These are phyloP conservation scores for Euphydryas editha DNA, from an alignment of 2,888 invertebrate species.

Conservation along the genomic window DNA sequence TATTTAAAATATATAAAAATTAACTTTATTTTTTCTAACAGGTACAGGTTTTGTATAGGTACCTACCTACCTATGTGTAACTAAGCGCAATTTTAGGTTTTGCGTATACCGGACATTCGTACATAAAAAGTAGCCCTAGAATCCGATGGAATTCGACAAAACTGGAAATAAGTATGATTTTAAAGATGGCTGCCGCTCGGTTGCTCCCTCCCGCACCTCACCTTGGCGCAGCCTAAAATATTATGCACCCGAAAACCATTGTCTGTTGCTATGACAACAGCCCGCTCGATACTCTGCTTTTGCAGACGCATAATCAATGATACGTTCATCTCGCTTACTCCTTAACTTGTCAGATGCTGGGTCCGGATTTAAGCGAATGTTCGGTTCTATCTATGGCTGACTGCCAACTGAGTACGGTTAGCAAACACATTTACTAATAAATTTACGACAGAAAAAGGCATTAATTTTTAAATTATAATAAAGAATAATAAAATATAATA, in stretches of 20 bases:
- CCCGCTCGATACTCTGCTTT: constrained; percentile 76
- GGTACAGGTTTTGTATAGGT: too few relatives aligned
- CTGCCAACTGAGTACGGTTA: constrained; percentile 75
- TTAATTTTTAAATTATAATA: constrained; percentile 15
- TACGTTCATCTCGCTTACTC: constrained; percentile 78
- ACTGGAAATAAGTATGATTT: constrained; percentile 79
- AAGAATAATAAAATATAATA: constrained; percentile 10
- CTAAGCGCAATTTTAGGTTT: constrained; percentile 35
- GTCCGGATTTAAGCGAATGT: constrained; percentile 64
- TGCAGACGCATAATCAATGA: constrained; percentile 67
- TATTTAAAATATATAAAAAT: background rate
- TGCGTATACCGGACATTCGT: constrained; percentile 49
- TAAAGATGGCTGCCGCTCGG: constrained; percentile 80
- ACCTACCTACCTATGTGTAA: background rate
- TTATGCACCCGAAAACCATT: constrained; percentile 84
- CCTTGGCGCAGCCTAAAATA: constrained; percentile 81
- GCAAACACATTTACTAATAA: constrained; percentile 58
- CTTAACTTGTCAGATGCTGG: constrained; percentile 66
- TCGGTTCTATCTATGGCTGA: constrained; percentile 73
- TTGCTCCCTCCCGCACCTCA: constrained; percentile 61
- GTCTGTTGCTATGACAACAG: constrained; percentile 82
- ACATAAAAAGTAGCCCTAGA: constrained; percentile 65
- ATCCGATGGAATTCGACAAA: constrained; percentile 73
- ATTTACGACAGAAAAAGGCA: constrained; percentile 72
- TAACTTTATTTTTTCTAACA: too few relatives aligned